Evolutionary conservation across 2,113 vertebrate species (phyloP), one percentile per base, ranked within the genome.

Genomic region (Etheostoma cragini): DNA sequence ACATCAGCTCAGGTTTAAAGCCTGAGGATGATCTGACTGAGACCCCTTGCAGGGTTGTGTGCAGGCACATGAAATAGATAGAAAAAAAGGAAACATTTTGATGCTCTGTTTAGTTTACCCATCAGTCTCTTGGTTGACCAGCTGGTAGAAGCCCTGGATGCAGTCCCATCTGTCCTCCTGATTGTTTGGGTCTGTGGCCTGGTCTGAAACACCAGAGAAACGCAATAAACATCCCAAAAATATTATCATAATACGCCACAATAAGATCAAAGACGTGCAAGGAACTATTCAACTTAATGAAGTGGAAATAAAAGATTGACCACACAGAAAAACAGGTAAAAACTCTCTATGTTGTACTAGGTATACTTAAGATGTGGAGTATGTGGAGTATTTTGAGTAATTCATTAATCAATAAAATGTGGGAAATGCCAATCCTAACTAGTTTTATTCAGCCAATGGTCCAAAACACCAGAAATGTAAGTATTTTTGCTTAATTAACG

Each of bases 131-230:
- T 94, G 71, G 50, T 97, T 97, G 84, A 98, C 95, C 45, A 94
- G 94, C 60, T 96, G 94, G 49, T 95, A 97, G 92, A 98, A 97
- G 60, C 64, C 89, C 91, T 97, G 96, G 85, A 98, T 96, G 64
- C 90, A 94, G 61, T 96, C 96, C 97, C 97, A 98, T 80, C 95
- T 94, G 63, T 97, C 96, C 54, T 93, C 94, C 0, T 86, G 6
- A 81, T 91, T 72, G 10, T 93, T 93, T 2, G 97, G 96, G 73
- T 98, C 95, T 6, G 97, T 98, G 80, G 96, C 97, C 87, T 95
- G 93, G 83, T 96, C 97, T 98, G 91, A 4, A 47, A 63, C 10
- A 80, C 3, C 35, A 80, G 21, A 85, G 6, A 49, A 38, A 65
- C 0, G 35, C 5, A 8, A 64, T 42, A 7, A 53, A 74, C 12